Base-by-base conservation (phyloP, 2,113 vertebrate genomes). In the Sylvilagus bachmani region DNA sequence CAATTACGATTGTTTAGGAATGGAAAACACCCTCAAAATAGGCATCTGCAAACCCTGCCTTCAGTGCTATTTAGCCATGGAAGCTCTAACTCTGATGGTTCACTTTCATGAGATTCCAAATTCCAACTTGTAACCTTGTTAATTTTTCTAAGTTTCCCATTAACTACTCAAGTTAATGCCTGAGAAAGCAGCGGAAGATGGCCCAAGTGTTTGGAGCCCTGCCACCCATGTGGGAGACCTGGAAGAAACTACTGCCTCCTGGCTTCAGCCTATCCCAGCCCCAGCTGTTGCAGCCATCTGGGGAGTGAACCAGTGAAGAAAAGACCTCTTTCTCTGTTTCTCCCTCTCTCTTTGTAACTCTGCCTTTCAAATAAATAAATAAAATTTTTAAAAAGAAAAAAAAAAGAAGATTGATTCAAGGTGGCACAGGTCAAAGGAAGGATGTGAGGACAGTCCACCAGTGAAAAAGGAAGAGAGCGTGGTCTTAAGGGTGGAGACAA, bases 1-100 rank as follows among this genome's bases (percentile, higher is more conserved):
- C n/a, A 97, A 95, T 75, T 55, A 33, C 5, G 33, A 79, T 27
- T 81, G 51, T 36, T 97, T 33, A 95, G 70, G 24, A 79, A 90
- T 22, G n/a, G 70, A 6, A 61, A 92, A 44, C 22, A 24, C 10
- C 53, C 38, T 74, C 5, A 0, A 86, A 67, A 58, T 31, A 33
- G 86, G 58, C 13, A 49, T 21, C 31, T 64, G n/a, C 36, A 84
- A 91, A 67, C 36, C 19, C 75, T 33, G 38, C 10, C 44, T 74
- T 3, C 2, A 78, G 10, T 9, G 14, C 14, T 33, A 29, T 9
- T 33, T 55, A 55, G 8, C 33, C 55, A 85, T 53, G n/a, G 22
- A 82, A 53, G 13, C 73, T 67, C 25, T 25, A 84, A 73, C n/a
- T 74, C 53, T 61, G 67, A 29, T 16, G 61, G 53, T 83, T 53